Evolutionary conservation across 2,113 vertebrate genomes (phyloP).

Genomic region (Podarcis raffonei): DNA sequence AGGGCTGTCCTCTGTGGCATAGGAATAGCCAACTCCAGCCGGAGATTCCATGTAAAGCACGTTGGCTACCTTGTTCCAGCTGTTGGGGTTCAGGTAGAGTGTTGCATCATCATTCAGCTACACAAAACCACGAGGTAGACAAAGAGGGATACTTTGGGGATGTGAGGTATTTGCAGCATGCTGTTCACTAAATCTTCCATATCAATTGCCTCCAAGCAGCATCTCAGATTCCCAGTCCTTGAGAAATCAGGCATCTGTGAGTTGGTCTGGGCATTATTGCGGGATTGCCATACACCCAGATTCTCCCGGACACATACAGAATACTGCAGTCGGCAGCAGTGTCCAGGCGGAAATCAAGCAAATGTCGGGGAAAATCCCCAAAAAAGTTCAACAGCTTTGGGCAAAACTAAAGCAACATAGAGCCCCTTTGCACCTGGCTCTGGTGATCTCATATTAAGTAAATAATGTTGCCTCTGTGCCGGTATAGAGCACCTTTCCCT

Average conservation of each 20-base stretch:
- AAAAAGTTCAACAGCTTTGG: no score
- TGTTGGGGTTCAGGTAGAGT: conserved; percentile 39
- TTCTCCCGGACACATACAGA: no score
- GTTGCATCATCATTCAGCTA: conserved; percentile 37
- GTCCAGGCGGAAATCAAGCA: no score
- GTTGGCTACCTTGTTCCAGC: conserved; percentile 47
- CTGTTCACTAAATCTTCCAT: background rate
- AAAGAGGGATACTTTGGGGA: background rate
- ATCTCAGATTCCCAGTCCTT: no score
- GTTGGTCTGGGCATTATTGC: no score
- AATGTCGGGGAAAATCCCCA: no score
- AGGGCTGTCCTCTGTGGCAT: conserved; percentile 29
- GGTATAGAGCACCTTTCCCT: background rate
- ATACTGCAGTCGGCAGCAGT: no score
- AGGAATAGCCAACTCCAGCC: conserved; percentile 36
- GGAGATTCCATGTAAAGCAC: conserved; percentile 52
- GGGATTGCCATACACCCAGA: no score
- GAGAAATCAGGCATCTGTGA: no score
- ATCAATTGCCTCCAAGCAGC: background rate
- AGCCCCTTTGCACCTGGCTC: no score
- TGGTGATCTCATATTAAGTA: background rate
- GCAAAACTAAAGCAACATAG: no score
- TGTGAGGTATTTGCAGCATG: background rate
- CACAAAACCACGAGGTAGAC: background rate
- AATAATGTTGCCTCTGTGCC: background rate